phyloP scores from a whole-genome alignment of 2,888 invertebrate genomes.

The Achlya flavicornis region DNA sequence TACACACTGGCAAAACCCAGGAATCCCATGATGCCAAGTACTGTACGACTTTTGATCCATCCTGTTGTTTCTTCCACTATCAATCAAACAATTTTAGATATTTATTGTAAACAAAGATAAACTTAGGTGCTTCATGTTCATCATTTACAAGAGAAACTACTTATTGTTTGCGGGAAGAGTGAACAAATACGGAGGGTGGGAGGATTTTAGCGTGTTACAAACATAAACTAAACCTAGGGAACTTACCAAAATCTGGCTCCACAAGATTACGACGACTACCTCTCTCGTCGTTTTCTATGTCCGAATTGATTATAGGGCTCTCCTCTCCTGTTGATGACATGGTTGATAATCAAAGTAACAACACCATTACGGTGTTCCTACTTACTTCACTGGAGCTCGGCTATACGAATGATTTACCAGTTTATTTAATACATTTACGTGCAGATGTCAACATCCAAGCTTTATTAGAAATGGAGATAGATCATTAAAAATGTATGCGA shows the following conservation, averaged over 20 bases:
- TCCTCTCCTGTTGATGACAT: constrained; percentile 72
- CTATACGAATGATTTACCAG: background rate
- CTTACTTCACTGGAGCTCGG: background rate
- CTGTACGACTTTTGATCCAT: constrained; percentile 89
- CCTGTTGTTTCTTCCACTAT: constrained; percentile 85
- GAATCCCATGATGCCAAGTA: constrained; percentile 93
- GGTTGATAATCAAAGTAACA: constrained; percentile 44
- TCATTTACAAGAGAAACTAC: background rate
- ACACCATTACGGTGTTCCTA: constrained; percentile 40
- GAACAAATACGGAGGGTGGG: no score
- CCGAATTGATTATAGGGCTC: constrained; percentile 73
- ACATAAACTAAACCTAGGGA: background rate
- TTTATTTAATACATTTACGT: constrained; percentile 6
- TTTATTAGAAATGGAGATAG: constrained; percentile 30
- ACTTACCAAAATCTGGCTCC: constrained; percentile 61
- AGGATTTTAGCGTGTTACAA: background rate
- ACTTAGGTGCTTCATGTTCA: background rate
- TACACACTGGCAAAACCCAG: constrained; percentile 95
- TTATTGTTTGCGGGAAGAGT: no score
- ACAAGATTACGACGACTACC: constrained; percentile 68
- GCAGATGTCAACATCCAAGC: constrained; percentile 20
- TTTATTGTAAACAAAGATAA: background rate
- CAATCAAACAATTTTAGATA: constrained; percentile 25
- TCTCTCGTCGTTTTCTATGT: constrained; percentile 74
- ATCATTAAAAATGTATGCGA: background rate